A percentile compares a stretch with the other conserved stretches of the same genome.
These are phyloP conservation scores for Syngnathus typhle DNA, from an alignment of 2,113 vertebrate species.

Conservation along the genomic window DNA sequence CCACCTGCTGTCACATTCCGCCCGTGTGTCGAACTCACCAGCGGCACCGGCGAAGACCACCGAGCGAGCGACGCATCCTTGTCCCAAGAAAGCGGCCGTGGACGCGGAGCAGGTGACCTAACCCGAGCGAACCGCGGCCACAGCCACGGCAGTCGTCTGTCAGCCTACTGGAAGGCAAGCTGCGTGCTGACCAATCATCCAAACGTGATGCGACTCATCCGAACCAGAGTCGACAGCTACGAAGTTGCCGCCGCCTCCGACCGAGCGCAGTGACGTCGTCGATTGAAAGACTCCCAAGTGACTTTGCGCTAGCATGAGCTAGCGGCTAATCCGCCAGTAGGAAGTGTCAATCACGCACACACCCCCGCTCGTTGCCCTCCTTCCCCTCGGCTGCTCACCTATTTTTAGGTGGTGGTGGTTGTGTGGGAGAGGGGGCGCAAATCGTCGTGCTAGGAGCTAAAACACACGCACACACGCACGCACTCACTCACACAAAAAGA, in stretches of 20 bases:
- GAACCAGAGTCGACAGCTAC: background rate
- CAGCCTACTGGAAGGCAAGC: background rate
- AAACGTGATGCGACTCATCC: background rate
- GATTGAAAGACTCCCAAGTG: constrained; percentile 4
- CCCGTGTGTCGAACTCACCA: too few species aligned
- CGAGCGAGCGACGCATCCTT: constrained; percentile 1
- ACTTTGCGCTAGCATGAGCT: background rate
- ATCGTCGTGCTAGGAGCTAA: background rate
- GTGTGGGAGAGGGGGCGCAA: background rate
- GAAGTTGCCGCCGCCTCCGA: background rate
- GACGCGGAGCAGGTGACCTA: background rate
- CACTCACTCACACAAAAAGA: too few species aligned
- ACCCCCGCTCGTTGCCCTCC: background rate
- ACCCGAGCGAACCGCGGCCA: background rate
- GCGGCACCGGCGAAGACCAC: background rate
- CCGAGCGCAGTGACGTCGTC: constrained; percentile 1
- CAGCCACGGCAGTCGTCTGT: background rate
- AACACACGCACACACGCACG: background rate
- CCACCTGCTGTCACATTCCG: too few species aligned
- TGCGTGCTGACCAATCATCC: background rate
- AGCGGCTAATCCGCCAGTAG: background rate
- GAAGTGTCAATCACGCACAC: constrained; percentile 3
- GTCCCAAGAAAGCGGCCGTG: background rate
- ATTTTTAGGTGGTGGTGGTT: too few species aligned
- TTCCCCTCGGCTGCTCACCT: background rate